Evolutionary conservation across 1,140 invertebrate species (phyloP), one percentile per base, ranked within the genome.

Genomic region (Euschistus heros): DNA sequence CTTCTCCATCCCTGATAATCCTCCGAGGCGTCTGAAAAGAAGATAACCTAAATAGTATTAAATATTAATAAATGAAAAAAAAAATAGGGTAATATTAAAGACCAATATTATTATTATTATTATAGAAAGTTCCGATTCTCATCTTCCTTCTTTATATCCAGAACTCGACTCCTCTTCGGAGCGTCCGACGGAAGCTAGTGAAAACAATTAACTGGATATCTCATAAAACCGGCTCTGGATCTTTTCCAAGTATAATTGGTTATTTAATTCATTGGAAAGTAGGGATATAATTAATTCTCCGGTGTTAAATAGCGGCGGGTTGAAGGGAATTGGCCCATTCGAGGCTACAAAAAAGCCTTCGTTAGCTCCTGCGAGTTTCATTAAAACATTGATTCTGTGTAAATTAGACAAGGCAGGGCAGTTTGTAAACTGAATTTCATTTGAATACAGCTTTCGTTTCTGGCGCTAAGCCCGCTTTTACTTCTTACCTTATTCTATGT

Each of bases 211-310:
- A 30, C 27, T 30, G 46, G 18, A 47, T 47, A 47, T 18, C 42
- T 44, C 42, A 44, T 44, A 44, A 44, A 44, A 17, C 18, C 46
- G 13, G 15, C 46, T n/a, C 46, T 47, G 18, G 46, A 47, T 2
- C 46, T 18, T 47, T 47, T 47, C 46, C 46, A 47, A 47, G 46
- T 18, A 47, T 47, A 47, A 47, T 47, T 47, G 46, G 46, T 47
- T 47, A 47, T 47, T 47, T 47, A 47, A 47, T 47, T 47, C 46
- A 47, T 47, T 47, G 46, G 46, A 47, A 47, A 47, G 46, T 47
- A 47, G 15, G 27, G 46, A 47, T 47, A 47, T 47, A 47, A 47
- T 47, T 47, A 47, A 47, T 47, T 47, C 15, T 18, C 46, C 2
- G 18, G 46, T 47, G 46, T 47, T 47, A 47, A 47, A 47, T 47